Base-by-base conservation (phyloP, 2,888 invertebrate species). In the Drosophila dives region DNA sequence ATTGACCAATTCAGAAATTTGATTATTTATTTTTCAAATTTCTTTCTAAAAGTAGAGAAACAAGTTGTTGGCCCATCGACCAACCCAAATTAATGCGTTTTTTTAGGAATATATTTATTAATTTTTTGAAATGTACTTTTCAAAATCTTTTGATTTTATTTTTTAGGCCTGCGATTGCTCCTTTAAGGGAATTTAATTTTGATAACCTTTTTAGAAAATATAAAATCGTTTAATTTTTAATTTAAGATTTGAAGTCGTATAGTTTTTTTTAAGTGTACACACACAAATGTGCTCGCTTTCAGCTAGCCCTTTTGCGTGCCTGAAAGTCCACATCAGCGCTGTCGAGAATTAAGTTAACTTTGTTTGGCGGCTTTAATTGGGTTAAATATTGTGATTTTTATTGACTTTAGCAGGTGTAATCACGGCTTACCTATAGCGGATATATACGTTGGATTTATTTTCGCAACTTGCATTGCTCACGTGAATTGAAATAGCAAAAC, bases 301-400 rank as follows among this genome's bases (percentile, higher is more conserved):
- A 15, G 40, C 5, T 56, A 20, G 53, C 53, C 23, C 58, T 62
- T 64, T 78, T 73, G 76, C 75, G 63, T 77, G 70, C 61, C 55
- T 50, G 58, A 50, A 33, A 67, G 49, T 33, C 29, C 40, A 54
- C 64, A 61, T 58, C 33, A 40, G 17, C 50, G 23, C 29, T 60
- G 63, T 26, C 48, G 50, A 65, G 75, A 45, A 50, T 75, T 62
- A 72, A 87, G 81, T 75, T 79, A 83, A 81, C 77, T 85, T 78
- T 80, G 76, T 76, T 85, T 69, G 75, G 69, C 63, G 70, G 75
- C 76, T 75, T 76, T 88, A 90, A 86, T 86, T 87, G 90, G 86
- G 90, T 87, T 88, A 88, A 88, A 83, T 86, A 74, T 81, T 75
- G 70, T 68, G 71, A 69, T 76, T 65, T 81, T 88, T 88, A 88